Evolutionary conservation across 2,113 vertebrate species (phyloP).

Genomic region (Turdus rufiventris): DNA sequence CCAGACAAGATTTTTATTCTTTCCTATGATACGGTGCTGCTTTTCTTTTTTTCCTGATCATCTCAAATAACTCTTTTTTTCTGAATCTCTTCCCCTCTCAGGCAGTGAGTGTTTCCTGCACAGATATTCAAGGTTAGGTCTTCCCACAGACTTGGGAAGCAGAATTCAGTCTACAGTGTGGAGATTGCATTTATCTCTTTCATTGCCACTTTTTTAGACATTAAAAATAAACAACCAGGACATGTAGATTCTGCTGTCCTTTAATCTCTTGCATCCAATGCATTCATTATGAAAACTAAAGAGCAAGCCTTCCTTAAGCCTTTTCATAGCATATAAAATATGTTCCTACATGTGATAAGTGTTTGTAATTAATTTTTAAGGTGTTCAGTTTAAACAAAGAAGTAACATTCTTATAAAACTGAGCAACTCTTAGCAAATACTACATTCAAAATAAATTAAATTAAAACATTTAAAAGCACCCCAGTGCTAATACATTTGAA

Average conservation of each 20-base stretch:
- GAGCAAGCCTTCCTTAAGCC: background rate
- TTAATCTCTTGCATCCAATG: background rate
- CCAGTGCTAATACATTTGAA: rapidly evolving
- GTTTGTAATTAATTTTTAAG: constrained; percentile 4
- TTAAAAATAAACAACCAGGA: background rate
- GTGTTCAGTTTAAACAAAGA: background rate
- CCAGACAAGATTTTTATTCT: background rate
- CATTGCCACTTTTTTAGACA: background rate
- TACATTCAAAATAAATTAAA: background rate
- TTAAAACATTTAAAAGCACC: background rate
- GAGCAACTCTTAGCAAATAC: background rate
- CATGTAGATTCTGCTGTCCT: background rate
- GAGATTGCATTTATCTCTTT: background rate
- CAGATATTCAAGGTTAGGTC: background rate
- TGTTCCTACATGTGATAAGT: background rate
- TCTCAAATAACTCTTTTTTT: background rate
- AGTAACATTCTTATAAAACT: background rate
- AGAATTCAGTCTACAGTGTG: background rate
- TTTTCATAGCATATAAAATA: background rate
- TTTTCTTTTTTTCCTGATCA: background rate
- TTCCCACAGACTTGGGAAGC: background rate
- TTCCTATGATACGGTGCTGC: background rate
- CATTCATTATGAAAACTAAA: background rate
- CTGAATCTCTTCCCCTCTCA: background rate
- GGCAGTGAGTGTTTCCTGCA: background rate